phyloP scores from a whole-genome alignment of 2,797 vertebrate genomes.

The Alectoris magna region DNA sequence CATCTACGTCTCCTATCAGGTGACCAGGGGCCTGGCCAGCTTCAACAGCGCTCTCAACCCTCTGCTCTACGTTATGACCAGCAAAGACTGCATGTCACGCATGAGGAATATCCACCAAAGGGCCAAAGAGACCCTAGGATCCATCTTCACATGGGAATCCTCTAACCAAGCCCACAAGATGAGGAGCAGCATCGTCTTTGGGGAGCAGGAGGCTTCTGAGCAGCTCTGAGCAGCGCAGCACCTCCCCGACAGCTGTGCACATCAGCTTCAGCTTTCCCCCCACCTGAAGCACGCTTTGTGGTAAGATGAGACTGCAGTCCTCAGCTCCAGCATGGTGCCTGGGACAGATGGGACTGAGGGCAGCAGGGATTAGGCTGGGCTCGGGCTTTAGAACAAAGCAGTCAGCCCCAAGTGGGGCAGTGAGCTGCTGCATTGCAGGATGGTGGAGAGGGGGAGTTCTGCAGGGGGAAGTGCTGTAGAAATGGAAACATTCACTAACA shows the following conservation, averaged over 20 bases:
- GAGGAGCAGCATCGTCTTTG: background rate
- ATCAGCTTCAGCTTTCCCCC: background rate
- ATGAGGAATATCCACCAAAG: conserved; percentile 37
- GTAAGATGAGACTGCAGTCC: background rate
- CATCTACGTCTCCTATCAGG: conserved; percentile 83
- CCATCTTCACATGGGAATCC: background rate
- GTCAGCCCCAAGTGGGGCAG: background rate
- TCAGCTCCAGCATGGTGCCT: background rate
- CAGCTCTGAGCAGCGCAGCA: conserved; percentile 32
- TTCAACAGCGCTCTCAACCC: conserved; percentile 87
- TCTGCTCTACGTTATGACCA: conserved; percentile 82
- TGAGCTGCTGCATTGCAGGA: fast-evolving
- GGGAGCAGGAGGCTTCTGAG: conserved; percentile 13
- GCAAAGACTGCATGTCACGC: conserved; percentile 74
- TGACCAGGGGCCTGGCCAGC: conserved; percentile 82
- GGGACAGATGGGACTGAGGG: background rate
- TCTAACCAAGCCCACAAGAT: background rate
- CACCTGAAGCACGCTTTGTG: background rate
- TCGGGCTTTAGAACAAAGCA: background rate
- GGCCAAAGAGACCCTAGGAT: conserved; percentile 26
- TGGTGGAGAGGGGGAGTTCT: background rate
- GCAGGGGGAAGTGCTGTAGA: background rate
- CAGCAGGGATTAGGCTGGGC: background rate
- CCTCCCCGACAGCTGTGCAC: no score
- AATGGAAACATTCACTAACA: background rate